A percentile compares a stretch with the other conserved stretches of the same genome.
These are phyloP conservation scores for Cheilosia impressa DNA, from an alignment of 2,888 invertebrate genomes.

Conservation along the genomic window DNA sequence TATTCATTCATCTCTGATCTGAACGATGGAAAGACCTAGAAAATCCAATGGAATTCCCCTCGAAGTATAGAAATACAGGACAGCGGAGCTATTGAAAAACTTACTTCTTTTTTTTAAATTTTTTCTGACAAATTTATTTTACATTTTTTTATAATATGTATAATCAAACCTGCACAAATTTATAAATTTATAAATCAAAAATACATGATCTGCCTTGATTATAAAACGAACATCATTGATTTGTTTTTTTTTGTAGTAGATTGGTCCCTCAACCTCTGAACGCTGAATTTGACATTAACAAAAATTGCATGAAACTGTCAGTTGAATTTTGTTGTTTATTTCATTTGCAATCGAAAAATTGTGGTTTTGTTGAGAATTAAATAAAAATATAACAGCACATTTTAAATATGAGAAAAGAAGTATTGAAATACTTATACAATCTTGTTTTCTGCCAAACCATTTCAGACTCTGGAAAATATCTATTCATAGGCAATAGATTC, in stretches of 20 bases:
- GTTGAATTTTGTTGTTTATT: conserved; percentile 15
- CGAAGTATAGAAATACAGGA: too few species aligned
- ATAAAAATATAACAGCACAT: neutral
- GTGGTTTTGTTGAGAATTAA: neutral
- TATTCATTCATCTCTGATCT: too few species aligned
- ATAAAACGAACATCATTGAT: too few species aligned
- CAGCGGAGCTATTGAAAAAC: too few species aligned
- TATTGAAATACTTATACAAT: conserved; percentile 86
- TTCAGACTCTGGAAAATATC: conserved; percentile 92
- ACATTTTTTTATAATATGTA: too few species aligned
- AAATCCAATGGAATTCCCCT: too few species aligned
- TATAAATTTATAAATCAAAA: too few species aligned
- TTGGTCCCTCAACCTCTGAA: neutral
- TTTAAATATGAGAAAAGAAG: conserved; percentile 77
- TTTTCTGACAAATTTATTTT: too few species aligned
- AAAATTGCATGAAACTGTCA: neutral
- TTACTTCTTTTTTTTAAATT: too few species aligned
- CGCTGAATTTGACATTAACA: neutral
- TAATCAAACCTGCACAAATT: too few species aligned
- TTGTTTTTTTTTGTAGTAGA: neutral
- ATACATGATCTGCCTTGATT: too few species aligned
- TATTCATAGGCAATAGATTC: conserved; percentile 92
- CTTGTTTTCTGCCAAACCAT: conserved; percentile 92
- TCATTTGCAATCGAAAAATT: neutral
- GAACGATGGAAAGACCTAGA: too few species aligned